Conservation (phyloP, 1,140 invertebrate genomes). For the Diploscapter pachys region DNA sequence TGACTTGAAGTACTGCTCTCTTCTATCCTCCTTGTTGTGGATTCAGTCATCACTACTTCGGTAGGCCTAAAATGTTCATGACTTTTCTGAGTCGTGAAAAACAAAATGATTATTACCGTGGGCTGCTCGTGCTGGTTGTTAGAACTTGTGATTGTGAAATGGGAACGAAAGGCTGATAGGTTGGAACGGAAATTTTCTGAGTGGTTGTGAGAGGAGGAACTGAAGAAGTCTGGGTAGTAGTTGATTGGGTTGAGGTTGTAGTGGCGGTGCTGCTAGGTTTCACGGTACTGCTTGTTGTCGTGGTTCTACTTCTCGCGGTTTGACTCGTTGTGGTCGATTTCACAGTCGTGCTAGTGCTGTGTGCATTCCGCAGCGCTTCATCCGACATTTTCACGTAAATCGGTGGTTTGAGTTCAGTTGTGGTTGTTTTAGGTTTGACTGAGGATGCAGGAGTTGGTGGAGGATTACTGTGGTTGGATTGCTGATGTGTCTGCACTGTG, state of each 20-base stretch:
- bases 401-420: slow-evolving; percentile 27
- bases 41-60: too few relatives aligned
- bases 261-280: slow-evolving; percentile 11
- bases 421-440: slow-evolving; percentile 23
- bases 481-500: too few relatives aligned
- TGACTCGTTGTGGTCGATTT: slow-evolving; percentile 13
- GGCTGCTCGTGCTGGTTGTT: slow-evolving; percentile 18
- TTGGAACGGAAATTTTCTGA: slow-evolving; percentile 13
- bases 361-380: too few relatives aligned
- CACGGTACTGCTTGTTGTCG: slow-evolving; percentile 22
- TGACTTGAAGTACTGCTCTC: too few relatives aligned
- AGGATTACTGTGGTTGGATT: too few relatives aligned
- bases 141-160: slow-evolving; percentile 7
- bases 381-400: slow-evolving; percentile 11
- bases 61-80: too few relatives aligned
- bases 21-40: too few relatives aligned
- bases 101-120: neutral
- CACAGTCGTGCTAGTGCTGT: slow-evolving; percentile 11
- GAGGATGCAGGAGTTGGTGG: too few relatives aligned
- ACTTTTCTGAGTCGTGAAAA: too few relatives aligned
- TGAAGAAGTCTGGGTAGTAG: slow-evolving; percentile 1
- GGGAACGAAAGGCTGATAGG: slow-evolving; percentile 12
- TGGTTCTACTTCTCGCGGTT: slow-evolving; percentile 25
- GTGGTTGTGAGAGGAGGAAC: slow-evolving; percentile 23
- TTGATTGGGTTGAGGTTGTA: slow-evolving; percentile 19